These are phyloP conservation scores for Artibeus lituratus DNA, from an alignment of 2,797 vertebrate genomes.

Conservation along the genomic window DNA sequence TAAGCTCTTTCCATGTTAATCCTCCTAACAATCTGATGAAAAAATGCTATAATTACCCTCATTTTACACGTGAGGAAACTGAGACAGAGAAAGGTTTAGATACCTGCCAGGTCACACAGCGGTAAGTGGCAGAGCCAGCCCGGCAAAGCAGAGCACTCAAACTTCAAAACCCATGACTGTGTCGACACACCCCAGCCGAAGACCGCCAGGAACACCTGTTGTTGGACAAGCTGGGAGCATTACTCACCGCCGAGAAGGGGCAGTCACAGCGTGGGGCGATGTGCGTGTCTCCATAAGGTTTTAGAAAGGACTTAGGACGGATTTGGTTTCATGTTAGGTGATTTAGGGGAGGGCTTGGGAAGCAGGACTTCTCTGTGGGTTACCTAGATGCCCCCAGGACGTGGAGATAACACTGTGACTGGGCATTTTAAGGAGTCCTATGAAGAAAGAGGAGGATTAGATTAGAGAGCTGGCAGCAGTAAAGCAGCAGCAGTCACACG, in stretches of 20 bases:
- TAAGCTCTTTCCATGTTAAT: background rate
- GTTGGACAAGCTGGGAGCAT: background rate
- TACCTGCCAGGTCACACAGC: background rate
- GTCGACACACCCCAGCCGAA: background rate
- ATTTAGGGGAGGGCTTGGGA: background rate
- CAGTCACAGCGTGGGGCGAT: background rate
- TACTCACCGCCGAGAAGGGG: background rate
- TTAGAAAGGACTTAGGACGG: background rate
- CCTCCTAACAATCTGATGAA: background rate
- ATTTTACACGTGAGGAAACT: background rate
- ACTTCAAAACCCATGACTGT: background rate
- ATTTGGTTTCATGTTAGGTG: background rate
- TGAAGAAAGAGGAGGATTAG: background rate
- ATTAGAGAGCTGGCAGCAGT: background rate
- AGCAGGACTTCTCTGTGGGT: background rate
- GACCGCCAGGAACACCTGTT: background rate
- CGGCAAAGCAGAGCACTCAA: background rate
- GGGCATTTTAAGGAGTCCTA: background rate
- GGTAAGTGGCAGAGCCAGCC: background rate
- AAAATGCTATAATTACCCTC: background rate
- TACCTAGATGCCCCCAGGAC: background rate
- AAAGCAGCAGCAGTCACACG: background rate
- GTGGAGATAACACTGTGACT: background rate
- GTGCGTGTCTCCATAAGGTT: background rate
- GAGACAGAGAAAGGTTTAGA: background rate